Evolutionary conservation across 2,113 vertebrate genomes (phyloP).

Genomic region (Malurus alboscapulatus): DNA sequence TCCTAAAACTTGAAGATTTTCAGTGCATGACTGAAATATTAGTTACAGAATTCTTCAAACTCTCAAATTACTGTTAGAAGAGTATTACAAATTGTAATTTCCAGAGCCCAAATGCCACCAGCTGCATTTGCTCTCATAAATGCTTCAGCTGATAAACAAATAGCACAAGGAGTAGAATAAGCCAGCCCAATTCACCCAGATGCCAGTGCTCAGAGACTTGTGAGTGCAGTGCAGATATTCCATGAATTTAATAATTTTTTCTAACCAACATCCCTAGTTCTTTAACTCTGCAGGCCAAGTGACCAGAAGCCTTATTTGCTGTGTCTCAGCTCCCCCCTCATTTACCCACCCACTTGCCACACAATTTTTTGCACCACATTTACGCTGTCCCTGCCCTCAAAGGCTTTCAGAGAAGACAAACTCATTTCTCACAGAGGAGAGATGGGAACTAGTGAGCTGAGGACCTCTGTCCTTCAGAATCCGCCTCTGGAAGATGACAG

Average conservation of each 20-base stretch:
- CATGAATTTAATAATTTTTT: not conserved
- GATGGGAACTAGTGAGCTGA: not conserved
- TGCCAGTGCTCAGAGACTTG: not conserved
- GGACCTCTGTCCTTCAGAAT: not conserved
- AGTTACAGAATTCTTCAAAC: not conserved
- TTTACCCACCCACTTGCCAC: not conserved
- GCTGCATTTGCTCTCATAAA: constrained; percentile 8
- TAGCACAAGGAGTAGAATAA: not conserved
- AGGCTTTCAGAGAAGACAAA: not conserved
- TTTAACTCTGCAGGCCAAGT: not conserved
- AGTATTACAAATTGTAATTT: not conserved
- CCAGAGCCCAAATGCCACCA: not conserved
- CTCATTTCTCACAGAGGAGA: not conserved
- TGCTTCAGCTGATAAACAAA: not conserved
- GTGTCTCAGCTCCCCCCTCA: not conserved
- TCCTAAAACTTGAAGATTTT: not conserved
- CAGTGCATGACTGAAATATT: not conserved
- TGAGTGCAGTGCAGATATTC: not conserved
- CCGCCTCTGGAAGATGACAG: not conserved
- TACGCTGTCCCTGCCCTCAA: not conserved
- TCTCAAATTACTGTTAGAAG: not conserved
- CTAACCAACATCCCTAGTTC: not conserved
- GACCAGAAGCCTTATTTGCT: not conserved
- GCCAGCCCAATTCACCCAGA: not conserved
- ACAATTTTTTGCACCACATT: not conserved